Evolutionary conservation across 2,888 invertebrate species (phyloP).

Genomic region (Cremastinae sp.): DNA sequence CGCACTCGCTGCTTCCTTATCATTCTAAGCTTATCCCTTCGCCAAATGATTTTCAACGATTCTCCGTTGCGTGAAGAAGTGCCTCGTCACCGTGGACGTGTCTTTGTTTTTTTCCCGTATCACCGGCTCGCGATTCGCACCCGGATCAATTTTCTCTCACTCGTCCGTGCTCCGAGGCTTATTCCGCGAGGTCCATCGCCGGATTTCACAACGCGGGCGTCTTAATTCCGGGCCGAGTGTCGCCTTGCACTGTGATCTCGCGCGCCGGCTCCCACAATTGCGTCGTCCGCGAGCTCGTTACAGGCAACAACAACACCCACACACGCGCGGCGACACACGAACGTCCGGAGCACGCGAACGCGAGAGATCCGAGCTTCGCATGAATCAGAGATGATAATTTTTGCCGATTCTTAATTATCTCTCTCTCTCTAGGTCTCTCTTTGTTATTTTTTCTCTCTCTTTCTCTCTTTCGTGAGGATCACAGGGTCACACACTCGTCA

Average conservation of each 20-base stretch:
- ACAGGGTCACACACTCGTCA: background rate
- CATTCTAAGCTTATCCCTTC: no score
- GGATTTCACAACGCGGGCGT: no score
- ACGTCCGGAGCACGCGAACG: background rate
- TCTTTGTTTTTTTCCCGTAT: no score
- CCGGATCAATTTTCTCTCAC: no score
- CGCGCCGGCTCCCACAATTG: conserved; percentile 38
- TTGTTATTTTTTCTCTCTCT: background rate
- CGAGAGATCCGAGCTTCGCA: background rate
- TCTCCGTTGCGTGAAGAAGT: no score
- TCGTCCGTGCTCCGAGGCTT: no score
- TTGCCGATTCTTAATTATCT: conserved; percentile 9
- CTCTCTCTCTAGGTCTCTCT: no score
- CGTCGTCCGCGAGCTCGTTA: conserved; percentile 35
- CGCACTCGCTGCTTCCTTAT: no score
- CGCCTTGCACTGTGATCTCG: background rate
- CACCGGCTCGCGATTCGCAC: no score
- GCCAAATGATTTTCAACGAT: background rate
- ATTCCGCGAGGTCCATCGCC: no score
- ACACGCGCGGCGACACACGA: conserved; percentile 7
- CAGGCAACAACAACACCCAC: conserved; percentile 39
- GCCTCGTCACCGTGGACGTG: no score
- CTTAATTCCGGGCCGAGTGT: background rate
- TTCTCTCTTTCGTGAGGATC: background rate
- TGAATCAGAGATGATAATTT: conserved; percentile 10